phyloP scores from a whole-genome alignment of 92 coral and sea anemone species.

The Paragorgia papillata region DNA sequence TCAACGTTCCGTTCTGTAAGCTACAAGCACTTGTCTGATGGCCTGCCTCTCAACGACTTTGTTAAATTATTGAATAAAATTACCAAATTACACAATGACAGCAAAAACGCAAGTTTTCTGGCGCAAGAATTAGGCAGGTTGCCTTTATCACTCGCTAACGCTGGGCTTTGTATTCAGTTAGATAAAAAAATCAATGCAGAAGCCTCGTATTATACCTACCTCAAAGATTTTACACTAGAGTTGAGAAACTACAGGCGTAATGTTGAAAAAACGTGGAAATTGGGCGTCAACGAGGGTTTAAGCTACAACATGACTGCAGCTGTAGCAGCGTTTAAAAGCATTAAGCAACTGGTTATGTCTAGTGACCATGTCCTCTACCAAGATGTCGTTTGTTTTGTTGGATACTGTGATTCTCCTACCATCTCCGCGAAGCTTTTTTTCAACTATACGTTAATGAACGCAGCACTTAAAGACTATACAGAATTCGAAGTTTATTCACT shows the following conservation, averaged over 20 bases:
- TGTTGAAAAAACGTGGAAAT: constrained; percentile 66
- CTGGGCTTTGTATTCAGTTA: constrained; percentile 72
- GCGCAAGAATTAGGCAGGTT: constrained; percentile 61
- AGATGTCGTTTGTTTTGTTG: constrained; percentile 66
- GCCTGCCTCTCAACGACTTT: constrained; percentile 62
- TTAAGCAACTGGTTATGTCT: constrained; percentile 51
- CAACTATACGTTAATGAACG: constrained; percentile 49
- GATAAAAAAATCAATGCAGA: constrained; percentile 56
- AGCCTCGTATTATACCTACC: constrained; percentile 60
- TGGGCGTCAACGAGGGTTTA: constrained; percentile 56
- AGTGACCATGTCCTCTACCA: constrained; percentile 55
- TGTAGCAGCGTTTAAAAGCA: constrained; percentile 62
- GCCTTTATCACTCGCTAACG: constrained; percentile 75
- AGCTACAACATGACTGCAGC: constrained; percentile 66
- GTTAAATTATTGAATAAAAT: constrained; percentile 59
- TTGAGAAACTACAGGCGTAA: constrained; percentile 51
- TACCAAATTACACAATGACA: constrained; percentile 52
- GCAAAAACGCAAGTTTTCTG: constrained; percentile 58
- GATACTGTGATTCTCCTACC: constrained; percentile 63
- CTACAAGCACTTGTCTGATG: constrained; percentile 64
- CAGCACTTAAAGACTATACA: constrained; percentile 46
- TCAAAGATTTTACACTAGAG: constrained; percentile 68
- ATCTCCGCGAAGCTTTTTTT: constrained; percentile 58
- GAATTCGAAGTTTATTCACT: constrained; percentile 64
- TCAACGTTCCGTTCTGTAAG: constrained; percentile 44